Conservation (phyloP, 1,140 invertebrate species). For the roundworm (Caenorhabditis elegans) region WBcel235 BX284602.5:37001-37500, state of each 20-base stretch:
- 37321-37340: too few species aligned
- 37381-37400: too few species aligned
- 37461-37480: too few species aligned
- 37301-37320: too few species aligned
- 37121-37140: constrained; percentile 83
- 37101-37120: constrained; percentile 82
- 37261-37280: constrained; percentile 31
- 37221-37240: constrained; percentile 70
- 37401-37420: too few species aligned
- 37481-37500: too few species aligned
- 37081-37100: constrained; percentile 81
- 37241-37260: constrained; percentile 7
- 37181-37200: constrained; percentile 78
- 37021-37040: neutral
- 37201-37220: constrained; percentile 84
- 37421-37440: too few species aligned
- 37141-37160: constrained; percentile 71
- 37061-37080: constrained; percentile 80
- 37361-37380: too few species aligned
- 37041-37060: constrained; percentile 85
- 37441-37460: too few species aligned
- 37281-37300: too few species aligned
- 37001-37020: neutral
- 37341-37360: too few species aligned
- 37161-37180: constrained; percentile 52